phyloP scores from a whole-genome alignment of 2,797 vertebrate species.

The Miichthys miiuy region DNA sequence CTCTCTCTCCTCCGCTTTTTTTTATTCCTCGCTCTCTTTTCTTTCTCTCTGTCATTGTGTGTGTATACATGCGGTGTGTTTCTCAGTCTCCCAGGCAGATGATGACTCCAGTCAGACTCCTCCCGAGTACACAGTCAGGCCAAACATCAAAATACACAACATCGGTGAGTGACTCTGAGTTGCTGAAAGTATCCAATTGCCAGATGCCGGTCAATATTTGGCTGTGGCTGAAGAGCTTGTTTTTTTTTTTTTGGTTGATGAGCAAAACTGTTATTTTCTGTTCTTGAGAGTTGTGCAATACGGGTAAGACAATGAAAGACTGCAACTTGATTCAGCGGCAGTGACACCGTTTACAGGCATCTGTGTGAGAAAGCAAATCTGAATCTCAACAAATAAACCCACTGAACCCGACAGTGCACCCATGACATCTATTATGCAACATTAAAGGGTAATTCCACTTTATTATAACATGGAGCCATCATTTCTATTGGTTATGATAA shows the following conservation, averaged over 20 bases:
- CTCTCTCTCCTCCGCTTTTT: background rate
- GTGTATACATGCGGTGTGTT: slow-evolving; percentile 35
- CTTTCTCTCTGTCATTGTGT: background rate
- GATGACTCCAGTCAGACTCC: slow-evolving; percentile 92
- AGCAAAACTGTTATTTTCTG: slow-evolving; percentile 33
- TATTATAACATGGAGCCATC: background rate
- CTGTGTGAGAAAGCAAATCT: background rate
- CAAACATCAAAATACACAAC: slow-evolving; percentile 95
- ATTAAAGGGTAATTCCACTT: background rate
- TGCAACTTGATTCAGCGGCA: slow-evolving; percentile 24
- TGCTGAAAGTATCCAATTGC: slow-evolving; percentile 21
- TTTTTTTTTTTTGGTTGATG: slow-evolving; percentile 52
- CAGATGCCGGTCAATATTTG: slow-evolving; percentile 52
- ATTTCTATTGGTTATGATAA: slow-evolving; percentile 10
- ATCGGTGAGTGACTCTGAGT: slow-evolving; percentile 88
- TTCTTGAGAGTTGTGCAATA: slow-evolving; percentile 8
- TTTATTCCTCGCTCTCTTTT: background rate
- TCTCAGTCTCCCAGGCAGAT: slow-evolving; percentile 90
- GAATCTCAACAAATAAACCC: slow-evolving; percentile 1
- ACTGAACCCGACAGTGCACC: background rate
- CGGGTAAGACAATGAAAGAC: slow-evolving; percentile 15
- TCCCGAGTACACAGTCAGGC: slow-evolving; percentile 94
- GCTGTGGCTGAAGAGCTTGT: slow-evolving; percentile 24
- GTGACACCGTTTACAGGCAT: background rate
- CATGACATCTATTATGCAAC: background rate